Evolutionary conservation across 2,797 vertebrate genomes (phyloP).

Genomic region (Carcharodon carcharias): DNA sequence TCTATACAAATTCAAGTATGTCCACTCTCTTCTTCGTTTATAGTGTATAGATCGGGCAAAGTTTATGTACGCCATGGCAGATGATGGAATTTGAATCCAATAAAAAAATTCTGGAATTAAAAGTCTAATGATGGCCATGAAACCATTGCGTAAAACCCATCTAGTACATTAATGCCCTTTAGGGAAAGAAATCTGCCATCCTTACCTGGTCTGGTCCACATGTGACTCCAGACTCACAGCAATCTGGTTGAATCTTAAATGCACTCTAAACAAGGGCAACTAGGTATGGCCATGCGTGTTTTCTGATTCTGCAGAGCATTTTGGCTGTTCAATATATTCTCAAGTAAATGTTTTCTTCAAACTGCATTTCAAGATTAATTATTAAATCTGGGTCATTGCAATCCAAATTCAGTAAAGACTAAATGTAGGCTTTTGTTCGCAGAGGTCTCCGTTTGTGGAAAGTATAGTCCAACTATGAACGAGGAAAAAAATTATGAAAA

Average conservation of each 20-base stretch:
- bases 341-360: neutral
- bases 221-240: too few species aligned
- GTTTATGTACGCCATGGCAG: neutral
- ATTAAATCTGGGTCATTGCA: neutral
- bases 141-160: too few species aligned
- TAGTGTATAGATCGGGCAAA: neutral
- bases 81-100: too few species aligned
- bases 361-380: neutral
- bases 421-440: neutral
- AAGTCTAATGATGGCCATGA: too few species aligned
- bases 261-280: too few species aligned
- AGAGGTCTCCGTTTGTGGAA: neutral
- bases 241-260: too few species aligned
- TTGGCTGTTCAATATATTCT: neutral
- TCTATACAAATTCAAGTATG: neutral
- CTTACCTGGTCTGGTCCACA: too few species aligned
- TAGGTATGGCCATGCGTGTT: neutral
- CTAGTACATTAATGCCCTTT: too few species aligned
- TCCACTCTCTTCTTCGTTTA: neutral
- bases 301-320: neutral
- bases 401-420: neutral
- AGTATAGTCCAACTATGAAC: neutral
- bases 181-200: too few species aligned
- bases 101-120: too few species aligned
- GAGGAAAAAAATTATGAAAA: neutral